Evolutionary conservation across 2,797 vertebrate genomes (phyloP).

Genomic region (Botia almorhae): DNA sequence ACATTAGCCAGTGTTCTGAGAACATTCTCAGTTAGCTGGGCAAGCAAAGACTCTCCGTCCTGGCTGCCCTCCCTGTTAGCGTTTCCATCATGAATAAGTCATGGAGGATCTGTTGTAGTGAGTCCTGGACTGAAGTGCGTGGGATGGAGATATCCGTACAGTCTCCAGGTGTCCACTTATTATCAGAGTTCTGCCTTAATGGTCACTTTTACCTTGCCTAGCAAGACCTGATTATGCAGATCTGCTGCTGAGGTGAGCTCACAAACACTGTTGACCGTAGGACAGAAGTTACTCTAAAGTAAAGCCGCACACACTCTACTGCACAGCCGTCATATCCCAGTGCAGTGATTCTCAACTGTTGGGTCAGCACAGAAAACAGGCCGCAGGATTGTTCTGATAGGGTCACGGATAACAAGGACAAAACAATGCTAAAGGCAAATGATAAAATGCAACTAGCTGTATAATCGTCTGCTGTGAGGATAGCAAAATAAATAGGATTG

Average conservation of each 20-base stretch:
- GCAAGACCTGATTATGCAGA: conserved; percentile 15
- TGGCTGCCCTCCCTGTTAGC: conserved; percentile 2
- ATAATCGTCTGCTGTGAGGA: neutral
- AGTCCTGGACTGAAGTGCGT: conserved; percentile 10
- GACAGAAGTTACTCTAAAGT: neutral
- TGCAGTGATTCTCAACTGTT: neutral
- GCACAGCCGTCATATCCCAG: neutral
- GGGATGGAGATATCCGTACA: neutral
- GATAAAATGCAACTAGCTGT: neutral
- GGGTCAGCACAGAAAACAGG: neutral
- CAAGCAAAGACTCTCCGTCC: conserved; percentile 1
- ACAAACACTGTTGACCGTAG: neutral
- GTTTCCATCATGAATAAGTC: conserved; percentile 41
- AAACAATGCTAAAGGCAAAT: neutral
- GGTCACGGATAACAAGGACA: neutral
- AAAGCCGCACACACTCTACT: neutral
- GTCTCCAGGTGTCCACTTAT: conserved; percentile 5
- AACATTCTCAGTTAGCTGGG: too few relatives aligned
- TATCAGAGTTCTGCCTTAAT: conserved; percentile 13
- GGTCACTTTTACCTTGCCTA: neutral
- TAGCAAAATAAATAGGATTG: neutral
- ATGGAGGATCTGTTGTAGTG: neutral
- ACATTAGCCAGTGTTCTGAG: too few relatives aligned
- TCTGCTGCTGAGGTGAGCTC: neutral
- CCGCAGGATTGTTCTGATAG: neutral